Base-by-base conservation (phyloP, 2,113 vertebrate species). In the Centropristis striata region DNA sequence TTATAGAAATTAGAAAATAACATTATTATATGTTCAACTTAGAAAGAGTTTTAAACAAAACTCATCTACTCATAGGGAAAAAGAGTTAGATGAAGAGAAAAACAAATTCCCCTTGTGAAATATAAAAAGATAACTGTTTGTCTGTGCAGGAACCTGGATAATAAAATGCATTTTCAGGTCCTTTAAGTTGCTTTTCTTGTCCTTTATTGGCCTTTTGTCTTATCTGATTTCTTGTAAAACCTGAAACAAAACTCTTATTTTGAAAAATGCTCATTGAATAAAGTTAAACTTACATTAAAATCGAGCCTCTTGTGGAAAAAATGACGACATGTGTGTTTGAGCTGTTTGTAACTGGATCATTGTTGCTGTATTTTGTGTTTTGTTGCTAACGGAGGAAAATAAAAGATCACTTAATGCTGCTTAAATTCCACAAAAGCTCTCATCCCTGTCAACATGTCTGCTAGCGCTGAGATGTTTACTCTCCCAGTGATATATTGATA, bases 401-500 rank as follows among this genome's bases (percentile, higher is more conserved):
- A 37, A 61, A 37, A 61, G 46, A 8, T 42, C 4, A 28, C 4
- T 12, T 23, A 20, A n/a, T 14, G 58, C 63, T 41, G 36, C 50
- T 59, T 14, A 47, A 67, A 37, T 4, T 20, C 18, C n/a, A 32
- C 54, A 3, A 13, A 23, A 27, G 39, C 39, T 42, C 59, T 67
- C 42, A 25, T 41, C 57, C 41, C 12, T 41, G 6, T 64, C 13
- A 11, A 5, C 25, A 3, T 12, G 28, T 44, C 13, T 16, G 49
- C 8, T 51, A 23, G 16, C 32, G 3, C 12, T 41, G 50, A 64
- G 2, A 41, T 80, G 80, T 81, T 86, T 78, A 86, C 60, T 46
- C 12, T 23, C 13, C 5, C 49, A 4, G 36, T 79, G 74, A 87
- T n/a, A 10, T 5, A 72, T 69, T 25, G 32, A 28, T n/a, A 36